Conservation (phyloP, 2,113 vertebrate species). For the Hipposideros armiger region DNA sequence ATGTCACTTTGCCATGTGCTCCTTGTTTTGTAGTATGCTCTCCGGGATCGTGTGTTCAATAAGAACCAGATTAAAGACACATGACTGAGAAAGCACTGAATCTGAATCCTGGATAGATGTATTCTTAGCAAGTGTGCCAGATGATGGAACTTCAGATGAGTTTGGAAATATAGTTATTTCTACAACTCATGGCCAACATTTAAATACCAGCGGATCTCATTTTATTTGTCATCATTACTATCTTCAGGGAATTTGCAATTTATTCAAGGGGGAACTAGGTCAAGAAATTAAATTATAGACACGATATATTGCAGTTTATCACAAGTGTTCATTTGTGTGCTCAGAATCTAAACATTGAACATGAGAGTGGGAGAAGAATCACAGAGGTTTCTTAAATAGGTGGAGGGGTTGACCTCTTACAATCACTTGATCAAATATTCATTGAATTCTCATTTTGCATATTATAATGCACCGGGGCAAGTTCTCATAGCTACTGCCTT, state of each 20-base stretch:
- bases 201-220: background rate
- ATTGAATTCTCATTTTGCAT: background rate
- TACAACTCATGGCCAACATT: background rate
- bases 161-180: background rate
- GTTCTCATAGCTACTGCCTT: background rate
- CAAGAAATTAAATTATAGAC: background rate
- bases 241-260: background rate
- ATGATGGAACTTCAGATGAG: background rate
- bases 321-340: background rate
- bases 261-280: background rate
- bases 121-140: background rate
- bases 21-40: background rate
- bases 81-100: background rate
- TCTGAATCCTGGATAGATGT: background rate
- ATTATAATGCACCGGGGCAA: background rate
- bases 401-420: background rate
- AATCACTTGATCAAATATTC: background rate
- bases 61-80: background rate
- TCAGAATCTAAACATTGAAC: background rate
- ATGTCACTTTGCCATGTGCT: background rate
- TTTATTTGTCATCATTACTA: background rate
- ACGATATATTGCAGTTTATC: background rate
- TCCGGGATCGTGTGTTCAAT: background rate
- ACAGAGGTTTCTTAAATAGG: background rate
- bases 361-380: background rate